Percentiles rank a stretch among this genome's conserved stretches.
Conservation (phyloP, 2,888 invertebrate genomes). For the Mimumesa dahlbomi region DNA sequence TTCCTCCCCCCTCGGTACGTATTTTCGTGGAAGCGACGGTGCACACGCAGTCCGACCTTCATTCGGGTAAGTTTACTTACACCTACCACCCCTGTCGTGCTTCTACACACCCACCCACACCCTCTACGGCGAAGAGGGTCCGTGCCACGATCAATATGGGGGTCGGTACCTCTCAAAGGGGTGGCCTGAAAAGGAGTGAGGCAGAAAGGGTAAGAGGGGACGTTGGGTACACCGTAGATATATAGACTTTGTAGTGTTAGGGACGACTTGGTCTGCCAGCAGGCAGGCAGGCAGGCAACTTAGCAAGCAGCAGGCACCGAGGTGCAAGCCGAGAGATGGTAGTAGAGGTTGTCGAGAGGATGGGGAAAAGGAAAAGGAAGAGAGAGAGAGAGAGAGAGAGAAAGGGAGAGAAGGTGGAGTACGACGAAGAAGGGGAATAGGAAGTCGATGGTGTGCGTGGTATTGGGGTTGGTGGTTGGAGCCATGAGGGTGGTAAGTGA, state of each 20-base stretch:
- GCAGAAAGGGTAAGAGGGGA: conserved; percentile 46
- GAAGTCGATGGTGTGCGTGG: conserved; percentile 58
- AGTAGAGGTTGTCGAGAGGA: conserved; percentile 52
- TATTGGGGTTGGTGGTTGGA: conserved; percentile 68
- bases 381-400: too few relatives aligned
- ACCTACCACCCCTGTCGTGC: conserved; percentile 63
- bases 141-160: conserved; percentile 76
- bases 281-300: conserved; percentile 67
- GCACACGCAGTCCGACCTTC: conserved; percentile 57
- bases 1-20: conserved; percentile 11
- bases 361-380: conserved; percentile 26
- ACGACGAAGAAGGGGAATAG: conserved; percentile 31
- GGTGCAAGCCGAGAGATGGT: conserved; percentile 53
- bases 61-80: conserved; percentile 71
- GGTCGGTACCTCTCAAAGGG: conserved; percentile 67
- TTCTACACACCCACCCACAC: conserved; percentile 47
- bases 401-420: too few relatives aligned
- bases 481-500: conserved; percentile 66
- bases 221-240: conserved; percentile 65
- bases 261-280: conserved; percentile 73
- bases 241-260: conserved; percentile 74
- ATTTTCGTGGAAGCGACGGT: conserved; percentile 40
- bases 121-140: conserved; percentile 73
- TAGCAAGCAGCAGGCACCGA: conserved; percentile 51
- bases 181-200: conserved; percentile 58